A percentile compares a stretch with the other conserved stretches of the same genome.
phyloP scores from a whole-genome alignment of 2,797 vertebrate genomes.

The Karalla daura region DNA sequence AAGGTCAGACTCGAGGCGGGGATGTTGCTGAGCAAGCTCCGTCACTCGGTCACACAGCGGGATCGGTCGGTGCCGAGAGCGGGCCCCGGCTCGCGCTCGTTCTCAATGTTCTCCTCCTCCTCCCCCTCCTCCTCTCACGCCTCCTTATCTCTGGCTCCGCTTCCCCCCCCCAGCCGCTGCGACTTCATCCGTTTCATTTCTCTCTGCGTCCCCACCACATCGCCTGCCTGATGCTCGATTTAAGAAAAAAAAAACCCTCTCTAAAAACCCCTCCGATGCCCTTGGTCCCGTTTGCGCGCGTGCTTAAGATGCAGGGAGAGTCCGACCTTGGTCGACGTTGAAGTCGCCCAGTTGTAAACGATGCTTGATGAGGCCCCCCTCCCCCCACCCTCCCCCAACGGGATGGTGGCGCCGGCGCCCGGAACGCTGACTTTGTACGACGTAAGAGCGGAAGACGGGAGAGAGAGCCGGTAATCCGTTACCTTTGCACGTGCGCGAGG shows the following conservation, averaged over 20 bases:
- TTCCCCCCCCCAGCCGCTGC: slow-evolving; percentile 6
- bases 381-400: too few relatives aligned
- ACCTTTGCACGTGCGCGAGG: slow-evolving; percentile 26
- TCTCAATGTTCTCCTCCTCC: slow-evolving; percentile 38
- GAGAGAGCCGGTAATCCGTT: slow-evolving; percentile 48
- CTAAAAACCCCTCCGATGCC: slow-evolving; percentile 27
- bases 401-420: slow-evolving; percentile 15
- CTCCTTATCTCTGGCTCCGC: slow-evolving; percentile 16
- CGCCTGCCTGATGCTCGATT: slow-evolving; percentile 36
- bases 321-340: slow-evolving; percentile 58
- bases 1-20: slow-evolving; percentile 69
- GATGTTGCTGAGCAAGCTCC: slow-evolving; percentile 77
- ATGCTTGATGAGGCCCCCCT: slow-evolving; percentile 6
- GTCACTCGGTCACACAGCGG: slow-evolving; percentile 67
- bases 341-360: slow-evolving; percentile 30
- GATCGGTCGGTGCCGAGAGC: slow-evolving; percentile 61
- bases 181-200: slow-evolving; percentile 18
- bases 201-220: slow-evolving; percentile 1
- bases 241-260: too few relatives aligned
- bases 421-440: slow-evolving; percentile 56
- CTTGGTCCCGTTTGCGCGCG: slow-evolving; percentile 1
- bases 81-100: slow-evolving; percentile 34
- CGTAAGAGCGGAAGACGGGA: slow-evolving; percentile 34
- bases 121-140: slow-evolving; percentile 4
- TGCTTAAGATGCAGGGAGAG: slow-evolving; percentile 4